These are phyloP conservation scores for Campopleginae sp. DNA, from an alignment of 2,888 invertebrate species.

Conservation along the genomic window DNA sequence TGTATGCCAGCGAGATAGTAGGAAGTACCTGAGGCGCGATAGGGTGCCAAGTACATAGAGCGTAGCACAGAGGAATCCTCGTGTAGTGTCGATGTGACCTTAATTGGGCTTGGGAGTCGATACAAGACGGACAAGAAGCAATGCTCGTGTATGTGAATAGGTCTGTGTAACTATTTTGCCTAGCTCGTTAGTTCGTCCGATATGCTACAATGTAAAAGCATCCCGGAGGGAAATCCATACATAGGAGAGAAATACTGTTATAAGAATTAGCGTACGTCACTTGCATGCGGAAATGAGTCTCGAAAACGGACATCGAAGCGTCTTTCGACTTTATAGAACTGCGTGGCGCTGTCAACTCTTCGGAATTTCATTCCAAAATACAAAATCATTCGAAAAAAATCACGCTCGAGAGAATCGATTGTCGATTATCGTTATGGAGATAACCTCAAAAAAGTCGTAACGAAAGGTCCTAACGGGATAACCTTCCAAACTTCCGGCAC, in stretches of 20 bases:
- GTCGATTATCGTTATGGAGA: background rate
- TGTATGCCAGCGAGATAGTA: slow-evolving; percentile 77
- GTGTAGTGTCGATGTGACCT: slow-evolving; percentile 73
- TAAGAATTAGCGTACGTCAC: slow-evolving; percentile 61
- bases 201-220: background rate
- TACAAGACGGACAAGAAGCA: slow-evolving; percentile 70
- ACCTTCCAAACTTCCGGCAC: background rate
- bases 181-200: slow-evolving; percentile 28
- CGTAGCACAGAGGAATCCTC: slow-evolving; percentile 59
- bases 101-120: slow-evolving; percentile 77
- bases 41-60: slow-evolving; percentile 53
- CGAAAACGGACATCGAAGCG: slow-evolving; percentile 25
- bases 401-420: background rate
- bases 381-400: slow-evolving; percentile 2
- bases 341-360: slow-evolving; percentile 22
- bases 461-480: background rate
- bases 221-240: background rate
- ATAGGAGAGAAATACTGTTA: slow-evolving; percentile 52
- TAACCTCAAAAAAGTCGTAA: background rate
- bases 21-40: slow-evolving; percentile 73
- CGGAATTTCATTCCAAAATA: background rate
- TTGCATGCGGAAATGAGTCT: slow-evolving; percentile 61
- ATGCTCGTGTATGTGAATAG: slow-evolving; percentile 39
- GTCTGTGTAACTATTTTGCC: slow-evolving; percentile 9
- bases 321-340: slow-evolving; percentile 28